Conservation (phyloP, 2,113 vertebrate species). For the Chlorodrepanis virens region DNA sequence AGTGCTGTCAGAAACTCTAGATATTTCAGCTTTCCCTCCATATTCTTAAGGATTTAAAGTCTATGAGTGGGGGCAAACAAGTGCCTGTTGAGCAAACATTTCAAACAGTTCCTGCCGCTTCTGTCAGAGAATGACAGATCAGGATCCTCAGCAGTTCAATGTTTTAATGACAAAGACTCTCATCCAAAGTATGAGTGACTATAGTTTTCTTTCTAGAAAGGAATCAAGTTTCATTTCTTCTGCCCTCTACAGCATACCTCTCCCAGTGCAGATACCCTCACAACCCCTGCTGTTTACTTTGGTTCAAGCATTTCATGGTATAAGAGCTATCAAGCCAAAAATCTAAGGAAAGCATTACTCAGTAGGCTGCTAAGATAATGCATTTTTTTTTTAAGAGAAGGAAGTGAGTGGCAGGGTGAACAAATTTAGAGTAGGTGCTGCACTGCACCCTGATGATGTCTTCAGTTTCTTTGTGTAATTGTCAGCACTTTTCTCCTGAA, state of each 20-base stretch:
- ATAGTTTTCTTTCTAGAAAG: not conserved
- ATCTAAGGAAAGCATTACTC: not conserved
- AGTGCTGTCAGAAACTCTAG: not conserved
- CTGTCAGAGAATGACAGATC: not conserved
- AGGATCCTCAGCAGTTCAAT: not conserved
- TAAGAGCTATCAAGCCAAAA: not conserved
- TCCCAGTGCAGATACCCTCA: not conserved
- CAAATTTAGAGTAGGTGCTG: not conserved
- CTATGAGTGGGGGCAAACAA: not conserved
- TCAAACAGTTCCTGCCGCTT: not conserved
- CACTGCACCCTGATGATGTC: not conserved
- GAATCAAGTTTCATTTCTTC: not conserved
- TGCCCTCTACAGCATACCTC: not conserved
- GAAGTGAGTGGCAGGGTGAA: fast-evolving
- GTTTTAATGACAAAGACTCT: not conserved
- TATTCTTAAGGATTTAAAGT: not conserved
- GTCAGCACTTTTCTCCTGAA: not conserved
- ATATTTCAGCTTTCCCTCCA: not conserved
- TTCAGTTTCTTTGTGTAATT: not conserved
- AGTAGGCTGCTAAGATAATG: not conserved
- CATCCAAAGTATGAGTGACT: not conserved
- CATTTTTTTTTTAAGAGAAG: not conserved
- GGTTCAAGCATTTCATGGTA: not conserved
- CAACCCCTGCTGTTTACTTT: not conserved
- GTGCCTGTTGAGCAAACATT: not conserved